These are phyloP conservation scores for Copidosoma aretas DNA, from an alignment of 2,888 invertebrate genomes.

Conservation along the genomic window DNA sequence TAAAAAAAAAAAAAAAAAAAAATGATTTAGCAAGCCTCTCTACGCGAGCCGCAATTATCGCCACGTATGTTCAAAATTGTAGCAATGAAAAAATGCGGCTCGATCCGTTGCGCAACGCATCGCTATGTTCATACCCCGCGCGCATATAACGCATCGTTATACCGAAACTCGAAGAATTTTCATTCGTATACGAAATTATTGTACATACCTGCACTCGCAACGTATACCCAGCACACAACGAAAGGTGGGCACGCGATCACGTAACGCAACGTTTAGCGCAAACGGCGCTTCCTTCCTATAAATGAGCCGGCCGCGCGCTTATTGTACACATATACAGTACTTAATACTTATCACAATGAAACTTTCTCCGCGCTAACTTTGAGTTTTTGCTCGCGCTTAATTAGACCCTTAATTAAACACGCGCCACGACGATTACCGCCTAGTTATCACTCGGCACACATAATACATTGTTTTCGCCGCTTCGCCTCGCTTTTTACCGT, in stretches of 20 bases:
- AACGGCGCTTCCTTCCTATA: not conserved
- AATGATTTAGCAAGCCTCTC: too few species aligned
- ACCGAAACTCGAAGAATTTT: not conserved
- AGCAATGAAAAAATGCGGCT: not conserved
- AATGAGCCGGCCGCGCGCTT: not conserved
- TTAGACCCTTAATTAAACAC: constrained; percentile 3
- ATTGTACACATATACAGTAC: not conserved
- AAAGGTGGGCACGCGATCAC: not conserved
- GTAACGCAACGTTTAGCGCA: not conserved
- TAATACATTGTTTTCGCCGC: too few species aligned
- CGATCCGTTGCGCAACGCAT: not conserved
- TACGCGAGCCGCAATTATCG: too few species aligned
- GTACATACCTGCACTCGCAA: not conserved
- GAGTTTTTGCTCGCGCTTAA: not conserved
- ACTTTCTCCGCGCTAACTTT: not conserved
- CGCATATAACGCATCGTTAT: not conserved
- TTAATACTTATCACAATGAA: not conserved
- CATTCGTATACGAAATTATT: not conserved
- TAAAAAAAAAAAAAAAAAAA: too few species aligned
- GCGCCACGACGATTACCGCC: not conserved
- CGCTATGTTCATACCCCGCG: not conserved
- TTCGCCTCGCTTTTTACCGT: too few species aligned
- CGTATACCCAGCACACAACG: not conserved
- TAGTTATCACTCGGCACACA: not conserved
- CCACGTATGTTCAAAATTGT: too few species aligned